Base-by-base conservation (phyloP, 2,888 invertebrate species). In the Acanthosepion lycidas region DNA sequence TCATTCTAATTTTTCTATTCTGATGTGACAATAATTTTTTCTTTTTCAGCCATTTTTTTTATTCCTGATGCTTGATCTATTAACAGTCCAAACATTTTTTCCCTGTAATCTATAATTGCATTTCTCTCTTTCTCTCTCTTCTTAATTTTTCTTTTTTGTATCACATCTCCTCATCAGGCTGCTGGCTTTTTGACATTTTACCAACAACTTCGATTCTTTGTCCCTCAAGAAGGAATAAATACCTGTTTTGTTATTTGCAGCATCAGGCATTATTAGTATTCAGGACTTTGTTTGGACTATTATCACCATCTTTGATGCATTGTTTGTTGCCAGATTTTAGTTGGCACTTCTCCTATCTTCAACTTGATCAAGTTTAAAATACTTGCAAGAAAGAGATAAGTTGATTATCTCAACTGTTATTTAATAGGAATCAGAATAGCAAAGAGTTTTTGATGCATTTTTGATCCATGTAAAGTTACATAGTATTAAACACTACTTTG, bases 151-250 rank as follows among this genome's bases (percentile, higher is more conserved):
- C 55, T 55, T 55, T 51, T 51, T 51, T 51, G 42, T 51, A 51
- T 51, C 51, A 6, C 42, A 23, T 53, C 9, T 93, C 20, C 55
- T 8, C 33, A 93, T 93, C 51, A n/a, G 18, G 49, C 51, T n/a
- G 15, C 93, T 49, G 55, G 9, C 49, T n/a, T 42, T 51, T n/a
- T 53, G n/a, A 51, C 49, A 49, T 53, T 53, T 51, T 51, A 59
- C 94, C 51, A 51, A 94, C 55, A 94, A 94, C 94, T 94, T 59
- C 55, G 28, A n/a, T 53, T 42, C 9, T 53, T 94, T 51, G 2
- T 26, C 23, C 28, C 33, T 33, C 28, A 51, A 59, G 33, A 94
- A 94, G 48, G 94, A 78, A 78, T 28, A 78, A 78, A 28, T 78
- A 8, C n/a, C n/a, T 78, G 8, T n/a, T 78, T 78, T 78, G 78